phyloP scores from a whole-genome alignment of 2,888 invertebrate genomes.

The Acronicta leporina region DNA sequence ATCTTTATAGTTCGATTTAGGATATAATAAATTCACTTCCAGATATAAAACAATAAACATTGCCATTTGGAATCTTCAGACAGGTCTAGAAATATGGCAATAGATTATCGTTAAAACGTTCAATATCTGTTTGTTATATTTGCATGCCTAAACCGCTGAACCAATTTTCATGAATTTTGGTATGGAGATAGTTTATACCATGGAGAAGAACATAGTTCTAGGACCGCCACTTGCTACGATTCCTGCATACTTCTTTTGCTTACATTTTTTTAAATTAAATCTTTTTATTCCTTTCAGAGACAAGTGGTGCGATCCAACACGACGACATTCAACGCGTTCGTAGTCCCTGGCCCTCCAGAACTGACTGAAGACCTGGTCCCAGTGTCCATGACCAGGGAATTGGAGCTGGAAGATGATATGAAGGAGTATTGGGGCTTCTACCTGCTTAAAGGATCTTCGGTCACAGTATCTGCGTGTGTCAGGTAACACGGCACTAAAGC shows the following conservation, averaged over 20 bases:
- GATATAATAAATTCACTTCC: conserved; percentile 19
- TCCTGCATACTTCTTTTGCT: background rate
- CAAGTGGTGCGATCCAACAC: conserved; percentile 92
- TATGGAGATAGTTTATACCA: too few species aligned
- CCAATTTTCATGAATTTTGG: too few species aligned
- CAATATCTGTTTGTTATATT: too few species aligned
- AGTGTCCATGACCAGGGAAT: conserved; percentile 91
- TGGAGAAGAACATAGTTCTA: too few species aligned
- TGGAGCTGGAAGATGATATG: conserved; percentile 93
- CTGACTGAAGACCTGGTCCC: conserved; percentile 88
- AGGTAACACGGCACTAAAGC: conserved; percentile 81
- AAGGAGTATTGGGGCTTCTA: conserved; percentile 96
- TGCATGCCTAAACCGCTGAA: too few species aligned
- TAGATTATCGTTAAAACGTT: background rate
- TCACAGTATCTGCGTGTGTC: conserved; percentile 93
- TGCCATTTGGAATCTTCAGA: background rate
- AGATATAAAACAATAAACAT: conserved; percentile 31
- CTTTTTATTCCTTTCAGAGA: conserved; percentile 77
- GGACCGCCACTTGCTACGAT: too few species aligned
- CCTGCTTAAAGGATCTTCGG: conserved; percentile 92
- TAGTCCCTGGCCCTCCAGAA: conserved; percentile 90
- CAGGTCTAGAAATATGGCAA: background rate
- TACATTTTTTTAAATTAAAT: too few species aligned
- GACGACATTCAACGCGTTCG: conserved; percentile 93
- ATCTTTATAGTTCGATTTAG: conserved; percentile 36